Base-by-base conservation (phyloP, 2,113 vertebrate genomes). In the Lates calcarifer region DNA sequence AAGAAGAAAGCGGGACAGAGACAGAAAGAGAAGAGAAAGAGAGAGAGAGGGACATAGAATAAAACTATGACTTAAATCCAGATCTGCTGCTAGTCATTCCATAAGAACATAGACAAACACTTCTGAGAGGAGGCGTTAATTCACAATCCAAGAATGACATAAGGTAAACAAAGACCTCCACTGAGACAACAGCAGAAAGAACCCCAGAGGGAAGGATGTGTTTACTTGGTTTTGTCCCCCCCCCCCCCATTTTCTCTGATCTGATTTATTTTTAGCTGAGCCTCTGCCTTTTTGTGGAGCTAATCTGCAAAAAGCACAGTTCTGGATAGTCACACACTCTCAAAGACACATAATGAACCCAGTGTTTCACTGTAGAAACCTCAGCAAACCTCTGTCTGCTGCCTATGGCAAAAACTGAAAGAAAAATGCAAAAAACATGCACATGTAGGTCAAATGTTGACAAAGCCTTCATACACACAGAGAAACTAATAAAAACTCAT, bases 181-280 rank as follows among this genome's bases (percentile, higher is more conserved):
- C 73, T 62, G 69, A 80, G 75, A 83, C 82, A 83, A 84, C 53
- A 82, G 63, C 58, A 70, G 29, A 74, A 62, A 49, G 31, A 73
- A 17, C 8, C 81, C 81, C 49, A 62, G 67, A 86, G 87, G 82
- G 56, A 63, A 80, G 39, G 71, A 89, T 73, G 86, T 78, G 87
- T 90, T 89, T 86, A 86, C 69, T 74, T 66, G 62, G 37, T 66
- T 65, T 86, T 35, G 26, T 65, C n/a, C n/a, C n/a, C n/a, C n/a
- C n/a, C n/a, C n/a, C 57, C 41, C 20, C 51, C 41, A 53, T 58
- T 68, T 68, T 74, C 61, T 69, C 77, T 53, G 60, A 84, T 77
- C 65, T 49, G 53, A 33, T 66, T 37, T 92, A 89, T 92, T 90
- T 92, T 90, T 93, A 92, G 86, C 84, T 35, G 45, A 64, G 73